Percentiles rank a stretch among this genome's conserved stretches.
Conservation (phyloP, 1,140 invertebrate species). For the Stenopsyche tienmushanensis region DNA sequence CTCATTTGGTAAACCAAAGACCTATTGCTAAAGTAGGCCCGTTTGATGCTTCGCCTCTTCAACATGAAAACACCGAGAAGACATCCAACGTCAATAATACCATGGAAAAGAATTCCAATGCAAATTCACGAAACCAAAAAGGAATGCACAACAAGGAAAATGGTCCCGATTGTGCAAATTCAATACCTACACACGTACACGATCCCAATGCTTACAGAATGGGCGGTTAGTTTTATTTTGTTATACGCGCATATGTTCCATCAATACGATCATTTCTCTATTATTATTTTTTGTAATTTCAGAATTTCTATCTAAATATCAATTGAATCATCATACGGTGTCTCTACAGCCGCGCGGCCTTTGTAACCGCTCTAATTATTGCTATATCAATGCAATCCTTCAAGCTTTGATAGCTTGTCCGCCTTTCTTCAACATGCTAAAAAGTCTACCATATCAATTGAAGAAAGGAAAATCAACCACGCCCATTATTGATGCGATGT, state of each 20-base stretch:
- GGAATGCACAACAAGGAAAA: conserved; percentile 32
- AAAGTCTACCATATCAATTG: conserved; percentile 64
- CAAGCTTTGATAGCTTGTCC: conserved; percentile 90
- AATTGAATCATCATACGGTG: conserved; percentile 71
- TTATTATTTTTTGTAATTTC: conserved; percentile 48
- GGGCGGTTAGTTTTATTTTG: conserved; percentile 58
- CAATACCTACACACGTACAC: conserved; percentile 47
- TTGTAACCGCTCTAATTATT: conserved; percentile 90
- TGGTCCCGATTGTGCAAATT: conserved; percentile 42
- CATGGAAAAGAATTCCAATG: conserved; percentile 49
- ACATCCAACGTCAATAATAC: conserved; percentile 39
- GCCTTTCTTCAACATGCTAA: conserved; percentile 89
- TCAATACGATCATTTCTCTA: conserved; percentile 8
- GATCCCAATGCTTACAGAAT: conserved; percentile 66
- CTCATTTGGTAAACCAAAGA: conserved; percentile 46
- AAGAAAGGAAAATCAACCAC: conserved; percentile 69
- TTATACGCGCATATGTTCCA: not conserved
- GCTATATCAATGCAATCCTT: conserved; percentile 91
- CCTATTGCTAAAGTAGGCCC: conserved; percentile 61
- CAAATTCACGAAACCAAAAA: conserved; percentile 1
- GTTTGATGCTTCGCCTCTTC: conserved; percentile 55
- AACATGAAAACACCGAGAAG: conserved; percentile 45
- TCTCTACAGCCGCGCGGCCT: conserved; percentile 82
- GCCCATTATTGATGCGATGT: conserved; percentile 90
- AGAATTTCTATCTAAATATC: conserved; percentile 72